Evolutionary conservation across 2,888 invertebrate genomes (phyloP).

Genomic region (Stenodema calcarata): DNA sequence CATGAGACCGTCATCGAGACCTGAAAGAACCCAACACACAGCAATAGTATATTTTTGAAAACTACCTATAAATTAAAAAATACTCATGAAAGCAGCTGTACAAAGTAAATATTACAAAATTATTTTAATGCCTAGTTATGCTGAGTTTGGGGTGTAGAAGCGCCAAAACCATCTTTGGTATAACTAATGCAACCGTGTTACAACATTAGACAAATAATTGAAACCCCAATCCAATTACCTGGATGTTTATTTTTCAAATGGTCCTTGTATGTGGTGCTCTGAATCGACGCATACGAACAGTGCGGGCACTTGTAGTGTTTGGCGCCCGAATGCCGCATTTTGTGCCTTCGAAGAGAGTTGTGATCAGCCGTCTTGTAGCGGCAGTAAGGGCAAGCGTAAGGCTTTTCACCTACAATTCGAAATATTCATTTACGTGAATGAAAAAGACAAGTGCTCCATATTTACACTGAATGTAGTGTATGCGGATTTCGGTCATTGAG

Average conservation of each 20-base stretch:
- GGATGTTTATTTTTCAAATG: conserved; percentile 84
- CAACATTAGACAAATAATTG: background rate
- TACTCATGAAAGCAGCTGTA: no score
- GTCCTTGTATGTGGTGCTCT: conserved; percentile 77
- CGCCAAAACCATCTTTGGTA: no score
- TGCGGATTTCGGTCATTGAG: no score
- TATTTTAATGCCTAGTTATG: no score
- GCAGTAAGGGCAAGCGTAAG: conserved; percentile 78
- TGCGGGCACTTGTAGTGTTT: conserved; percentile 79
- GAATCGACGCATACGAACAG: conserved; percentile 81
- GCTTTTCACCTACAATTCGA: conserved; percentile 71
- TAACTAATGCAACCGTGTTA: background rate
- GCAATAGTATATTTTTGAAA: no score
- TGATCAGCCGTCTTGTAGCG: conserved; percentile 78
- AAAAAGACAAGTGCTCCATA: no score
- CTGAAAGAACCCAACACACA: conserved; percentile 51
- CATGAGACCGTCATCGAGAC: conserved; percentile 62
- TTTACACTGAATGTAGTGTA: no score
- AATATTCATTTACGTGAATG: no score
- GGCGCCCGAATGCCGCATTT: conserved; percentile 76
- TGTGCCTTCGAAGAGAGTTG: conserved; percentile 81
- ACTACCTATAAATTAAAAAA: no score
- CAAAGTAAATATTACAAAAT: no score
- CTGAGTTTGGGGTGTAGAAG: background rate
- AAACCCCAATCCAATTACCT: conserved; percentile 58